Base-by-base conservation (phyloP, 2,888 invertebrate genomes). In the Nycteola revayana region DNA sequence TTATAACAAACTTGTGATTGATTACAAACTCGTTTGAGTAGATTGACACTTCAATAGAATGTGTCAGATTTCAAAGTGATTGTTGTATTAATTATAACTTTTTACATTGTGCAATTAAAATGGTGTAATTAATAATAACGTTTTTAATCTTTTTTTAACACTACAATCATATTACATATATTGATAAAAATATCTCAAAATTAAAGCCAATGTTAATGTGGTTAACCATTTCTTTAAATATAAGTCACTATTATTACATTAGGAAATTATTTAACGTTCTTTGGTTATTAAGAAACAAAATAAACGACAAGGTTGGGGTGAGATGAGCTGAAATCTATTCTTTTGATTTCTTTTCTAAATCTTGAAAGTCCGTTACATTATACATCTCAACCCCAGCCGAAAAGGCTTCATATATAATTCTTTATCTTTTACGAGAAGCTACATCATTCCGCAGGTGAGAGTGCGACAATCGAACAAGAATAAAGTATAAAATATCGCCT, bases 1-100 rank as follows among this genome's bases (percentile, higher is more conserved):
- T 57, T 64, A 62, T 67, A 85, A 85, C 86, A 86, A 83, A 83
- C 85, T 85, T 81, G 60, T 88, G 86, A 88, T 88, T 87, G 88
- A 88, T 88, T 87, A 67, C 73, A 82, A 86, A 86, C 88, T 83
- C 60, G 88, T 88, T 88, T 85, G 67, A 52, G 57, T 57, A 61
- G 76, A 78, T 75, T 84, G 83, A 82, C 84, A 66, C 62, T 52
- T 72, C 63, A 66, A 70, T 77, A 55, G 51, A 54, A 48, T 28
- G 33, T 43, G 48, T 49, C 41, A 55, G 40, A 44, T 32, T 49
- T 43, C 41, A 39, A 44, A 43, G 31, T 10, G 40, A 37, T 31
- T 33, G 28, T 59, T 60, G 51, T 42, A 42, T 50, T 75, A 76
- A 76, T 78, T 75, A 72, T 48, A 42, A 47, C 35, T 46, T 69